Conservation (phyloP, 1,140 invertebrate species). For the Aradophagus sp. region DNA sequence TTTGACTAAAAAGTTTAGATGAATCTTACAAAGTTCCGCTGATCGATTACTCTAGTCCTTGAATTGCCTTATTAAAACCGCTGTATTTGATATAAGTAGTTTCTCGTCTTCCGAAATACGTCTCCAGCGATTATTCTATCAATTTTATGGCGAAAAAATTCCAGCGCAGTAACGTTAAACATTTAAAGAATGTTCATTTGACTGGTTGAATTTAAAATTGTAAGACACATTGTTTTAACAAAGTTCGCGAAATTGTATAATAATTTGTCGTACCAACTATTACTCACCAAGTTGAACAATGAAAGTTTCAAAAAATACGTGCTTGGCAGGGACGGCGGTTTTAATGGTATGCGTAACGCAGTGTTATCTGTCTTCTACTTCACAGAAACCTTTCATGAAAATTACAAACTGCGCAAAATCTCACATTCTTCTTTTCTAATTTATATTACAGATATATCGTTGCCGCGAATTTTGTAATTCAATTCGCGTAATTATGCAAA, state of each 20-base stretch:
- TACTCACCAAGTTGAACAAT: conserved; percentile 39
- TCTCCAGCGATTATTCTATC: no score
- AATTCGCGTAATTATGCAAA: no score
- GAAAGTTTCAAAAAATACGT: conserved; percentile 42
- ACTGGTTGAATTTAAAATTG: conserved; percentile 12
- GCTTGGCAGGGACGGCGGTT: conserved; percentile 20
- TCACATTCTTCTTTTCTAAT: no score
- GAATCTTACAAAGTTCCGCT: conserved; percentile 18
- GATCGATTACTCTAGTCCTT: conserved; percentile 14
- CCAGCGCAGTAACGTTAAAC: no score
- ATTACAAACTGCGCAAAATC: no score
- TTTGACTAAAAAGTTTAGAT: conserved; percentile 24
- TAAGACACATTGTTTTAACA: conserved; percentile 12
- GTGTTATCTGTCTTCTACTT: conserved; percentile 39
- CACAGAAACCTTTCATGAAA: conserved; percentile 27
- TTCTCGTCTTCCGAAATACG: no score
- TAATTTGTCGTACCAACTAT: conserved; percentile 39
- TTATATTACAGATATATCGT: no score
- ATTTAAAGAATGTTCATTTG: no score
- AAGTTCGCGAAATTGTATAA: conserved; percentile 32
- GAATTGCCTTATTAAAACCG: no score
- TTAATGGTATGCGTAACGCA: conserved; percentile 43
- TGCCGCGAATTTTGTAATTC: no score
- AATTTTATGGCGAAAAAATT: no score
- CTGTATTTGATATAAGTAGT: no score